A percentile compares a stretch with the other conserved stretches of the same genome.
These are phyloP conservation scores for Paraplagusia blochii DNA, from an alignment of 2,113 vertebrate species.

Conservation along the genomic window DNA sequence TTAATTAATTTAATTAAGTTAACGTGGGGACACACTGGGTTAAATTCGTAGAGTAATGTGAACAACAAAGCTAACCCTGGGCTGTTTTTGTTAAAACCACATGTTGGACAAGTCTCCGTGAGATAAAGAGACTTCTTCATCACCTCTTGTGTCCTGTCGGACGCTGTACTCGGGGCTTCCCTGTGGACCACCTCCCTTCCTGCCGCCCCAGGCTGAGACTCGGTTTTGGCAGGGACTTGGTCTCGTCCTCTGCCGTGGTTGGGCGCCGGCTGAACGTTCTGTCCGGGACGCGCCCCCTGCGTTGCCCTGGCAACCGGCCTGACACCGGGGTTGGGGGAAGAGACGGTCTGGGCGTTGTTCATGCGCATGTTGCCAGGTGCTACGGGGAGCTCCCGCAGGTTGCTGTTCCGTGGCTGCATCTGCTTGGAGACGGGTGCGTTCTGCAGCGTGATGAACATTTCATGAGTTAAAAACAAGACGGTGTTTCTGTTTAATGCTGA, in stretches of 20 bases:
- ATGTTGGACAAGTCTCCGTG: too few relatives aligned
- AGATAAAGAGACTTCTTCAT: background rate
- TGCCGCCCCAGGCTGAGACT: constrained; percentile 25
- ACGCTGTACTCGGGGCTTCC: constrained; percentile 56
- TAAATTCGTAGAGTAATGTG: too few relatives aligned
- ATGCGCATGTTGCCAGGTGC: constrained; percentile 80
- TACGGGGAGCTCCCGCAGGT: constrained; percentile 89
- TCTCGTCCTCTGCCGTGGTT: constrained; percentile 62
- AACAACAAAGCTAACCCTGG: too few relatives aligned
- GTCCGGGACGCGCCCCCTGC: constrained; percentile 59
- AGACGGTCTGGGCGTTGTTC: constrained; percentile 60
- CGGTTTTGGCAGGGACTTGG: constrained; percentile 49
- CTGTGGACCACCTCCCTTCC: constrained; percentile 72
- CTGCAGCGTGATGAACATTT: constrained; percentile 62
- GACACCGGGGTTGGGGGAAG: constrained; percentile 76
- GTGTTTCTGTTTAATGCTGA: too few relatives aligned
- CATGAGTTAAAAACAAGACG: background rate
- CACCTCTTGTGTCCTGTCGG: constrained; percentile 26
- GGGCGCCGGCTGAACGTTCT: constrained; percentile 43
- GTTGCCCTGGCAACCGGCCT: constrained; percentile 74
- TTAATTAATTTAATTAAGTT: too few relatives aligned
- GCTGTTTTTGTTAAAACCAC: too few relatives aligned
- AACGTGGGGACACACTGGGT: too few relatives aligned
- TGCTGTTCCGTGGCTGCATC: constrained; percentile 89
- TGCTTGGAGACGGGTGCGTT: constrained; percentile 79